Conservation (phyloP, 2,797 vertebrate genomes). For the Spatula versicolor region DNA sequence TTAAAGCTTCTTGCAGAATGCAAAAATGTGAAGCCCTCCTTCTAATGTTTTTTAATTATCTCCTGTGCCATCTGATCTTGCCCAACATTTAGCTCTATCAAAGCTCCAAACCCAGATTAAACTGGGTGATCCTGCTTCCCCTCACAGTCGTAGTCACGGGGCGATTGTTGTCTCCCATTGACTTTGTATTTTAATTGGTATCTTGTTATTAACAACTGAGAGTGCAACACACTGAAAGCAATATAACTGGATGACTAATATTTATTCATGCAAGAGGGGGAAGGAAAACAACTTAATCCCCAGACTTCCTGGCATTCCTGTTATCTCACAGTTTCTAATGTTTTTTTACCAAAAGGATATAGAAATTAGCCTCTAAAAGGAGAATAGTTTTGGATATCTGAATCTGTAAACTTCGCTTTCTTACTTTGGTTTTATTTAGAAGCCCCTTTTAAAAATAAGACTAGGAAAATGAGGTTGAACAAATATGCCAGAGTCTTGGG, state of each 20-base stretch:
- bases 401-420: background rate
- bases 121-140: background rate
- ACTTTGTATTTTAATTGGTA: slow-evolving; percentile 33
- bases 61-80: background rate
- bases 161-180: background rate
- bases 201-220: slow-evolving; percentile 13
- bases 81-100: background rate
- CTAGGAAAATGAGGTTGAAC: background rate
- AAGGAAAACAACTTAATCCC: slow-evolving; percentile 10
- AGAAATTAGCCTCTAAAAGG: background rate
- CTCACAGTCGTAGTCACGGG: background rate
- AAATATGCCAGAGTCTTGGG: background rate
- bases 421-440: background rate
- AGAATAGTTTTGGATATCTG: background rate
- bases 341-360: background rate
- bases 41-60: slow-evolving; percentile 62
- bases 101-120: background rate
- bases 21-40: slow-evolving; percentile 39
- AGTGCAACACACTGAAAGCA: background rate
- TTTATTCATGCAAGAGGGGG: background rate
- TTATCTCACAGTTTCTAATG: background rate
- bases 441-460: background rate
- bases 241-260: background rate
- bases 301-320: background rate
- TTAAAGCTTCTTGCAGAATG: slow-evolving; percentile 61